Percentiles rank a stretch among this genome's conserved stretches.
phyloP scores from a whole-genome alignment of 2,888 invertebrate species.

The Papilio elwesi region DNA sequence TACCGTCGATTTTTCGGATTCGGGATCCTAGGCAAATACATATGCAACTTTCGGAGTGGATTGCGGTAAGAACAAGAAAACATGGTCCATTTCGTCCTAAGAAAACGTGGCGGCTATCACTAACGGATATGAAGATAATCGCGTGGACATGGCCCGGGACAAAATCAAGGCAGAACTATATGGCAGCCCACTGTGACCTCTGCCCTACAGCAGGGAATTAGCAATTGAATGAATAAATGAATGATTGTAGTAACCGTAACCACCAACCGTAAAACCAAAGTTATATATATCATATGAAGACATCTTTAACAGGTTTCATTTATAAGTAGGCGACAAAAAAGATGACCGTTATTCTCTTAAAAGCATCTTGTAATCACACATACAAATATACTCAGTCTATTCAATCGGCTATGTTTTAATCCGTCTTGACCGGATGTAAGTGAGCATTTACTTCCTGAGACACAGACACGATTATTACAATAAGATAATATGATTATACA shows the following conservation, averaged over 20 bases:
- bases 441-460: constrained; percentile 24
- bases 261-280: too few relatives aligned
- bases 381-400: neutral
- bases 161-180: too few relatives aligned
- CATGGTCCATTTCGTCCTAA: too few relatives aligned
- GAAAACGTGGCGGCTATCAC: too few relatives aligned
- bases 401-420: neutral
- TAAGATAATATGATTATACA: constrained; percentile 12
- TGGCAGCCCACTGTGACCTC: too few relatives aligned
- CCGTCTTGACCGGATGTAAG: constrained; percentile 15
- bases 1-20: too few relatives aligned
- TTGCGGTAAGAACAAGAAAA: too few relatives aligned
- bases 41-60: too few relatives aligned
- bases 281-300: neutral
- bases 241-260: neutral
- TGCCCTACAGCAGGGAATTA: too few relatives aligned
- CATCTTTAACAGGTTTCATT: constrained; percentile 22
- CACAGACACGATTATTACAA: constrained; percentile 8
- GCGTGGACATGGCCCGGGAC: too few relatives aligned
- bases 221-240: neutral
- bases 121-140: too few relatives aligned
- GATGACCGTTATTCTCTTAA: constrained; percentile 7
- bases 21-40: too few relatives aligned
- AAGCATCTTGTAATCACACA: neutral
- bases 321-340: constrained; percentile 25